A percentile compares a stretch with the other conserved stretches of the same genome.
Evolutionary conservation across 2,797 vertebrate genomes (phyloP).

Genomic region (Dendrocincla tyrannina): DNA sequence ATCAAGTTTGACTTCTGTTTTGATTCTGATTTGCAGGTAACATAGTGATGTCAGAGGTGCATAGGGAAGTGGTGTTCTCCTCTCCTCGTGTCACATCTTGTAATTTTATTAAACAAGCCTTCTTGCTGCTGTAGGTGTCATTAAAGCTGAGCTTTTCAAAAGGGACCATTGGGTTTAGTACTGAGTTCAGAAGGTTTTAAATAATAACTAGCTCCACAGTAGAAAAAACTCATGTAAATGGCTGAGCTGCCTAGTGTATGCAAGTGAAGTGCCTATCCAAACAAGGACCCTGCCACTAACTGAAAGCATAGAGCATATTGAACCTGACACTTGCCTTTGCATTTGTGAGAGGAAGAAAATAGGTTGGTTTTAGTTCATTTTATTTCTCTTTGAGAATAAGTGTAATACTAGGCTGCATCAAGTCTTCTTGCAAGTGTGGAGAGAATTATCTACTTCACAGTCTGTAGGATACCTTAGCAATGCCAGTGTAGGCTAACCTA

Average conservation of each 20-base stretch:
- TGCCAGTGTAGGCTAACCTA: background rate
- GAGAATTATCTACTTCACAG: background rate
- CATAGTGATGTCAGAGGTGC: background rate
- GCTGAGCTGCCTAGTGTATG: background rate
- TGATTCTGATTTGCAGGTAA: background rate
- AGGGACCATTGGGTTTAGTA: background rate
- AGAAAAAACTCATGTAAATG: background rate
- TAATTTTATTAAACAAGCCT: conserved; percentile 1
- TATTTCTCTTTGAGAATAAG: background rate
- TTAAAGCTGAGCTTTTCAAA: background rate
- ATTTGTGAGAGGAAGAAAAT: background rate
- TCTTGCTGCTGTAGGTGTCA: background rate
- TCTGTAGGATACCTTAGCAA: background rate
- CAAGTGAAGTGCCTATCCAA: background rate
- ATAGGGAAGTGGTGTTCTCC: background rate
- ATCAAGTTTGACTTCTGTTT: conserved; percentile 16
- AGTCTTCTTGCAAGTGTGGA: background rate
- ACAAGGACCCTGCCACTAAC: background rate
- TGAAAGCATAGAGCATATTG: background rate
- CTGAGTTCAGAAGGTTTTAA: background rate
- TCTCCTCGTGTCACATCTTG: background rate
- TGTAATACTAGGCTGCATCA: background rate
- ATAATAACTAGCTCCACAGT: background rate
- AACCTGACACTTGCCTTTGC: background rate
- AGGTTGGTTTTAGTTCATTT: background rate